Evolutionary conservation across 2,888 invertebrate species (phyloP), one percentile per base, ranked within the genome.

Genomic region (Macrophya annulata): DNA sequence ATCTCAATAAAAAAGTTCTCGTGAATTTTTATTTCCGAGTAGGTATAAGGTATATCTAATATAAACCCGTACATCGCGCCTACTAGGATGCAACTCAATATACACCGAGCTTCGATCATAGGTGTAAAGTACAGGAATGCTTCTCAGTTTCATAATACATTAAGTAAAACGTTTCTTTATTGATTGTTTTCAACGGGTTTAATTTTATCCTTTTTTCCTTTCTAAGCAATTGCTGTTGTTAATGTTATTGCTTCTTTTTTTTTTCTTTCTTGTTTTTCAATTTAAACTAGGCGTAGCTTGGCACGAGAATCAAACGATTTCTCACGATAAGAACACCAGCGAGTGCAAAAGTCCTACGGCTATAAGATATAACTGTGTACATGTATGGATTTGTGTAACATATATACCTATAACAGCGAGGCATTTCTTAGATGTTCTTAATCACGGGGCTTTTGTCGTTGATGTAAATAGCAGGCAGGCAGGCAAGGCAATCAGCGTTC

Each of bases 361-460:
- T 21, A 3, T 25, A 25, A 12, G 21, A 62, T 62, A 51, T 25
- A 62, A 25, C 62, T 10, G 6, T 17, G 51, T n/a, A 17, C 21
- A 12, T 12, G 25, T 25, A 62, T 15, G 10, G 1, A 10, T 68
- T 17, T 68, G 17, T 12, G 5, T 55, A n/a, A 48, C 5, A 55
- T 17, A 55, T 37, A 15, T 68, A 68, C 6, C n/a, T n/a, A 8
- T 8, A n/a, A n/a, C 55, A 55, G 55, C 55, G 55, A 55, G 6
- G n/a, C n/a, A 51, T 77, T 77, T 55, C 55, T 77, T 37, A 51
- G 51, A 55, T n/a, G 51, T 37, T 55, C 37, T 77, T 55, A 77
- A 77, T 55, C 77, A 77, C 77, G 51, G 40, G 6, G 55, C 51
- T 55, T 55, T 77, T 77, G 77, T 77, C 77, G 77, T 21, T 77